Percentiles rank a stretch among this genome's conserved stretches.
Evolutionary conservation across 2,113 vertebrate species (phyloP).

Genomic region (Falco punctatus): DNA sequence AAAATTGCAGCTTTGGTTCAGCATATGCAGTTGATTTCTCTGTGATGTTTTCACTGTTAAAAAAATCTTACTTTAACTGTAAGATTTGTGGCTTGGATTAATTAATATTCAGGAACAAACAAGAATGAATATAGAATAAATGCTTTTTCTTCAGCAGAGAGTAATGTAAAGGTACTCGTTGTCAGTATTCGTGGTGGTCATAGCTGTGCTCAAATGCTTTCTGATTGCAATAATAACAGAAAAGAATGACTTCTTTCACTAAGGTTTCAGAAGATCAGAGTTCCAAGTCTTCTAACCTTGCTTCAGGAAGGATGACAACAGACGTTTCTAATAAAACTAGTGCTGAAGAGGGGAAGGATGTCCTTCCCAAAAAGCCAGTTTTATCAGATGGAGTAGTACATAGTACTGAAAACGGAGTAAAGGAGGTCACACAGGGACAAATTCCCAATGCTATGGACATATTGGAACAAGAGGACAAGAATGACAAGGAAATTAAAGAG

Average conservation of each 20-base stretch:
- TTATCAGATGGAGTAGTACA: conserved; percentile 75
- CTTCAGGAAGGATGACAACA: conserved; percentile 84
- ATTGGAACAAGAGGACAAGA: conserved; percentile 68
- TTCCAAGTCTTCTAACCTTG: conserved; percentile 44
- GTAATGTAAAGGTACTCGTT: neutral
- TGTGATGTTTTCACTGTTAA: neutral
- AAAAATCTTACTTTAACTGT: neutral
- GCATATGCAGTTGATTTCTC: neutral
- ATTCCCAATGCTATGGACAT: conserved; percentile 69
- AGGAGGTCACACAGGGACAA: conserved; percentile 72
- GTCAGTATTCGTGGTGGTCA: neutral
- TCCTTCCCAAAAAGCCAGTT: conserved; percentile 80
- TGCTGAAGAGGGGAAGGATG: conserved; percentile 86
- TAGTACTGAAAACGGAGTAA: conserved; percentile 75
- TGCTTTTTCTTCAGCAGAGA: neutral
- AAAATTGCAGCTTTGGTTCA: neutral
- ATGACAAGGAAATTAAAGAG: conserved; percentile 70
- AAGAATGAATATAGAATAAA: neutral
- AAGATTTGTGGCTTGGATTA: neutral
- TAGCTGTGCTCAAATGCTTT: neutral
- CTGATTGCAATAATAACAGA: neutral
- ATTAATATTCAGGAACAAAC: neutral
- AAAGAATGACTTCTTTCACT: neutral
- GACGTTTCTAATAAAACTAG: conserved; percentile 84
- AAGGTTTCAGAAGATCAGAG: conserved; percentile 72